A percentile compares a stretch with the other conserved stretches of the same genome.
These are phyloP conservation scores for Pao palembangensis DNA, from an alignment of 2,113 vertebrate species.

Conservation along the genomic window DNA sequence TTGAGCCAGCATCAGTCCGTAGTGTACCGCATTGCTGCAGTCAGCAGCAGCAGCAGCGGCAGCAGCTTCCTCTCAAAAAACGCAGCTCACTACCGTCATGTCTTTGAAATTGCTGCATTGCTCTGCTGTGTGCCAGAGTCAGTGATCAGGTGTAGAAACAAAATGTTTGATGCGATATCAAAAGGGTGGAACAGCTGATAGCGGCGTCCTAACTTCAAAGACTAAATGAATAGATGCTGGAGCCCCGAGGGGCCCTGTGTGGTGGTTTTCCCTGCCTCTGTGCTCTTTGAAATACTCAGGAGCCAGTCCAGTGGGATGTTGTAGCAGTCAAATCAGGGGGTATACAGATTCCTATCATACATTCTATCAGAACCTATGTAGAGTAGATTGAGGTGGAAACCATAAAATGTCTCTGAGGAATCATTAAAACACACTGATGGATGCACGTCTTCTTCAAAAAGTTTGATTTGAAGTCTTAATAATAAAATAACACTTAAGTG, in stretches of 20 bases:
- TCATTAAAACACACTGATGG: too few species aligned
- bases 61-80: slow-evolving; percentile 28
- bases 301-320: too few species aligned
- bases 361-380: too few species aligned
- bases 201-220: not conserved
- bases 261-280: slow-evolving; percentile 4
- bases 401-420: too few species aligned
- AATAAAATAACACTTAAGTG: too few species aligned
- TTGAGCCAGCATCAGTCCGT: slow-evolving; percentile 55
- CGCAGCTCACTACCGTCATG: slow-evolving; percentile 54
- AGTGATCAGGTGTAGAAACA: slow-evolving; percentile 5
- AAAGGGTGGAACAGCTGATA: slow-evolving; percentile 18
- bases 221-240: slow-evolving; percentile 1
- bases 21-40: slow-evolving; percentile 73
- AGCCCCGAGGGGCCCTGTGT: slow-evolving; percentile 6
- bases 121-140: slow-evolving; percentile 16
- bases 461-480: too few species aligned
- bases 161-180: slow-evolving; percentile 7
- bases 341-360: too few species aligned
- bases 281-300: not conserved
- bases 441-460: too few species aligned
- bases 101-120: slow-evolving; percentile 54
- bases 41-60: slow-evolving; percentile 36
- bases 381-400: too few species aligned
- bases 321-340: too few species aligned